These are phyloP conservation scores for Ammodytes dubius DNA, from an alignment of 2,113 vertebrate species.

Conservation along the genomic window DNA sequence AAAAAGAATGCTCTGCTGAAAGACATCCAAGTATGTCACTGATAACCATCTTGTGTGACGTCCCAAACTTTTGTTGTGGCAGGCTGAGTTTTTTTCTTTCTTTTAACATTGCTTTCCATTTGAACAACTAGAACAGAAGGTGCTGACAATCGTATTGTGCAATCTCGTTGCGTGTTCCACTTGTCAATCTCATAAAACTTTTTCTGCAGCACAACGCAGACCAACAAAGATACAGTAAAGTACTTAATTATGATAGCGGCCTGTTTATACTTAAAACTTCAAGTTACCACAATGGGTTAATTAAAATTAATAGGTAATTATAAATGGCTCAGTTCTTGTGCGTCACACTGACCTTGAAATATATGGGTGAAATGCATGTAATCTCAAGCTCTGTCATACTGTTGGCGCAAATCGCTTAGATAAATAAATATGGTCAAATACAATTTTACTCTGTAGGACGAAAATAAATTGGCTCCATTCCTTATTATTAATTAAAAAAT, in stretches of 20 bases:
- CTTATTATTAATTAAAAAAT: background rate
- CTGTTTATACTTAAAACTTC: background rate
- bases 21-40: constrained; percentile 20
- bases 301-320: background rate
- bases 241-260: background rate
- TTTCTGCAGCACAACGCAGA: constrained; percentile 2
- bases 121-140: background rate
- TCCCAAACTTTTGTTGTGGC: constrained; percentile 13
- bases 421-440: background rate
- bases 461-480: background rate
- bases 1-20: constrained; percentile 12
- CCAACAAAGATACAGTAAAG: constrained; percentile 1
- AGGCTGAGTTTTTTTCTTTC: background rate
- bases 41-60: constrained; percentile 37
- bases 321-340: constrained; percentile 16
- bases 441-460: background rate
- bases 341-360: constrained; percentile 4
- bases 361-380: constrained; percentile 1
- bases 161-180: background rate
- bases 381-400: background rate
- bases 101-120: constrained; percentile 22
- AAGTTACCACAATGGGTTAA: constrained; percentile 21
- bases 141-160: constrained; percentile 2
- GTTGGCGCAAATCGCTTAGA: background rate
- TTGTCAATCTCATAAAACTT: constrained; percentile 8